These are phyloP conservation scores for Nasonia vitripennis DNA, from an alignment of 1,140 invertebrate genomes.

Conservation along the genomic window DNA sequence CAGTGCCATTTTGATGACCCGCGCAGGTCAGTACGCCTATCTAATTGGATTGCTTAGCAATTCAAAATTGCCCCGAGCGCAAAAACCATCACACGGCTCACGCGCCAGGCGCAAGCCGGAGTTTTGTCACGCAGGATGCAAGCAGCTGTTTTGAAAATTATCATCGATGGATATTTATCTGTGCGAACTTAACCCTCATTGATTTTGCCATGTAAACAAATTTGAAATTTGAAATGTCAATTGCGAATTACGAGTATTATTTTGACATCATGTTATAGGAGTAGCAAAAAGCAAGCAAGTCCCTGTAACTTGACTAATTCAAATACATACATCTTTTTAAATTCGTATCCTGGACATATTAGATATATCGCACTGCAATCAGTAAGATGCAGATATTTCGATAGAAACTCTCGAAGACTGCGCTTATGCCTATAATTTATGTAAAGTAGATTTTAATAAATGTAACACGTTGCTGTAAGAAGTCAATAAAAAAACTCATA, in stretches of 20 bases:
- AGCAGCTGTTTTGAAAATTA: not conserved
- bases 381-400: not conserved
- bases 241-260: too few relatives aligned
- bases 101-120: not conserved
- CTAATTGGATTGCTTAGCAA: constrained; percentile 47
- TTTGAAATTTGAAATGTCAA: too few relatives aligned
- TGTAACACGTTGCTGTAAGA: not conserved
- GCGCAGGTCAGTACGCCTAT: constrained; percentile 22
- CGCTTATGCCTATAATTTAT: not conserved
- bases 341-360: too few relatives aligned
- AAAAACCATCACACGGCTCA: not conserved
- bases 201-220: too few relatives aligned
- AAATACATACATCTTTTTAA: too few relatives aligned
- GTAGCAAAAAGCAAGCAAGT: too few relatives aligned
- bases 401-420: too few relatives aligned
- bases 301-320: too few relatives aligned
- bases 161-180: not conserved
- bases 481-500: not conserved
- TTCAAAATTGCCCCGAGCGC: constrained; percentile 8
- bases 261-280: too few relatives aligned
- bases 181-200: too few relatives aligned
- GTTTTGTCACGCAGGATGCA: not conserved
- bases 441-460: not conserved
- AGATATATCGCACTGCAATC: too few relatives aligned
- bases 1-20: constrained; percentile 30